These are phyloP conservation scores for Solenopsis fugax DNA, from an alignment of 1,140 invertebrate genomes.

Conservation along the genomic window DNA sequence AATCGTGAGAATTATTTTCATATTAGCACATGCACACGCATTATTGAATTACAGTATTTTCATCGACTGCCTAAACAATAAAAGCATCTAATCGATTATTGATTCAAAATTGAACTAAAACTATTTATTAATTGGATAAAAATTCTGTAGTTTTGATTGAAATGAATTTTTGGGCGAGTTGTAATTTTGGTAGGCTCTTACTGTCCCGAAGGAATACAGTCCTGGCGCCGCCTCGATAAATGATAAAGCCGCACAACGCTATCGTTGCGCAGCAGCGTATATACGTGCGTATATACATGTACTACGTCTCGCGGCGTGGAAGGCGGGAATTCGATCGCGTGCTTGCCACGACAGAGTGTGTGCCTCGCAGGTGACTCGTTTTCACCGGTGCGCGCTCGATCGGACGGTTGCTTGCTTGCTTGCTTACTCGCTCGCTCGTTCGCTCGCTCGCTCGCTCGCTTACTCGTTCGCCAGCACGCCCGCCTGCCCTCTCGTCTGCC, in stretches of 20 bases:
- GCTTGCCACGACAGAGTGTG: conserved; percentile 55
- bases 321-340: conserved; percentile 80
- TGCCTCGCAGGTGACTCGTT: conserved; percentile 76
- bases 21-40: background rate
- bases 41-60: background rate
- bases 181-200: background rate
- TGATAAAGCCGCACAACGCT: conserved; percentile 32
- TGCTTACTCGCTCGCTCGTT: conserved; percentile 29
- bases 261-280: conserved; percentile 32
- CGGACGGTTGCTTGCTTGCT: conserved; percentile 68
- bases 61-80: background rate
- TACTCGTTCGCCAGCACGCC: conserved; percentile 12
- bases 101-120: background rate
- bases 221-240: conserved; percentile 23
- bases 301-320: conserved; percentile 27
- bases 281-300: background rate
- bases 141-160: background rate
- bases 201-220: conserved; percentile 1
- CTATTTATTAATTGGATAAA: background rate
- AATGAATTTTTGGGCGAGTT: background rate
- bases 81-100: background rate
- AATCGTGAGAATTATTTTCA: background rate
- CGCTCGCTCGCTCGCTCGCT: conserved; percentile 4
- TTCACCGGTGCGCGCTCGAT: conserved; percentile 73
- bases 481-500: conserved; percentile 62